Evolutionary conservation across 2,113 vertebrate genomes (phyloP), one percentile per base, ranked within the genome.

Genomic region (Variabilichromis moorii): DNA sequence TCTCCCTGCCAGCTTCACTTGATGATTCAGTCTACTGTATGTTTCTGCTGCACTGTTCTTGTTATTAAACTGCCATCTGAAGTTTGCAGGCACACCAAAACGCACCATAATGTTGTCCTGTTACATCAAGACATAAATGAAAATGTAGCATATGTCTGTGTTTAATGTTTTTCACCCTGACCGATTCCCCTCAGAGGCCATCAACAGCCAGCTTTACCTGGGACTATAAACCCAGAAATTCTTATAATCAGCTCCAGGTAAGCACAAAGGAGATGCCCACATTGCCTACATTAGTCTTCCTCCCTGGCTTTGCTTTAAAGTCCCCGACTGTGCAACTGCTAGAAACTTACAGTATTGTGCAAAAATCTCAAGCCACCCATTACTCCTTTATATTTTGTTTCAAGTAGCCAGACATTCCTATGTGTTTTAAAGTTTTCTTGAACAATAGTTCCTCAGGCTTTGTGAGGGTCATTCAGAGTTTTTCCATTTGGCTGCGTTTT

Each of bases 191-290:
- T 92, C 94, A 97, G 96, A 96, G 93, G 94, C 93, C 94, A 86
- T 81, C 93, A 78, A 37, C 96, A 91, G 89, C 93, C 95, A 95
- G 93, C 94, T 95, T 95, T 90, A 95, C 93, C 26, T 97, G 96
- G 96, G 95, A 96, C 82, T 96, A 93, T 96, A 96, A 96, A 91
- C 94, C 94, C 92, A 96, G 90, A 95, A 94, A 96, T 83, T 94
- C 92, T 90, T 96, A 96, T 94, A 92, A 93, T 91, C 89, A 95
- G 81, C 78, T 92, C 79, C 94, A 97, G 96, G 96, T 96, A 96
- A 96, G 96, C 84, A 81, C 86, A 89, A 85, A 57, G 78, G 73
- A 83, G 88, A 88, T 6, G 45, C 59, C 28, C 50, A 63, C 76
- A 10, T 42, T 55, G 42, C 81, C 82, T 87, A 85, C 88, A 89